Evolutionary conservation across 2,113 vertebrate species (phyloP).

Genomic region (Pangasianodon hypophthalmus): DNA sequence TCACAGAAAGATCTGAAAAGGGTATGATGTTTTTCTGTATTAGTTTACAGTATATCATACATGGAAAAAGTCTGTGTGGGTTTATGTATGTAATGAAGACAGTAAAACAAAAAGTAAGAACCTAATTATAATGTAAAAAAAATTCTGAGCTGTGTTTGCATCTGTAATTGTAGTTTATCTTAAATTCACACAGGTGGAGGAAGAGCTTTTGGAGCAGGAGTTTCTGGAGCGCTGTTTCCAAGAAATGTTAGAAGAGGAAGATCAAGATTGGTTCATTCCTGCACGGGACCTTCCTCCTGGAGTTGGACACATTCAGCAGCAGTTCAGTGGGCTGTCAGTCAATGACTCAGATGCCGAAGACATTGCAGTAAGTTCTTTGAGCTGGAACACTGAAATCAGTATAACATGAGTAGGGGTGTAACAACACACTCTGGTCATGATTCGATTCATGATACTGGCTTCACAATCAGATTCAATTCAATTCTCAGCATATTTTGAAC

Average conservation of each 20-base stretch:
- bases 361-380: constrained; percentile 82
- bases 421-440: not conserved
- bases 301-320: constrained; percentile 89
- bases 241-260: constrained; percentile 98
- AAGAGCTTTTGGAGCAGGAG: constrained; percentile 95
- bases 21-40: not conserved
- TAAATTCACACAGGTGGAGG: constrained; percentile 82
- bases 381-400: not conserved
- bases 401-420: not conserved
- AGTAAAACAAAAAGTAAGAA: not conserved
- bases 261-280: constrained; percentile 98
- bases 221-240: constrained; percentile 97
- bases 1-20: not conserved
- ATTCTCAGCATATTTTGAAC: not conserved
- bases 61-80: not conserved
- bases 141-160: not conserved
- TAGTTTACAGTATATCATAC: not conserved
- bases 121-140: not conserved
- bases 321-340: constrained; percentile 86
- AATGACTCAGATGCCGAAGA: constrained; percentile 82
- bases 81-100: not conserved
- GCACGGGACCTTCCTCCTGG: constrained; percentile 89
- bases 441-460: not conserved
- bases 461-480: not conserved
- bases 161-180: not conserved